A percentile compares a stretch with the other conserved stretches of the same genome.
Evolutionary conservation across 2,113 vertebrate genomes (phyloP).

Genomic region (Callipepla squamata): DNA sequence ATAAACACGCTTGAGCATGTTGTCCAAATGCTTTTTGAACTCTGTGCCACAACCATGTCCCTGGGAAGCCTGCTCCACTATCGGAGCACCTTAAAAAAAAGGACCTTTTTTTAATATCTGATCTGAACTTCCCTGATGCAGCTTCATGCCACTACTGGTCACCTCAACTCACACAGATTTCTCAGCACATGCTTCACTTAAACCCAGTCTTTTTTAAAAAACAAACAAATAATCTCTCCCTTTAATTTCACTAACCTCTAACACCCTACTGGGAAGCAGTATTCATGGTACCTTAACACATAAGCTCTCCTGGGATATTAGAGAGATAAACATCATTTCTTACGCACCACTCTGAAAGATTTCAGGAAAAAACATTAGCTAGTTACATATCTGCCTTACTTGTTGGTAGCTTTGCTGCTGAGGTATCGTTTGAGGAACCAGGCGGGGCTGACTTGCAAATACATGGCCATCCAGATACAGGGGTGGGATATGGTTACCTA

Average conservation of each 20-base stretch:
- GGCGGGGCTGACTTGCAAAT: slow-evolving; percentile 94
- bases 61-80: neutral
- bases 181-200: neutral
- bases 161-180: neutral
- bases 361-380: neutral
- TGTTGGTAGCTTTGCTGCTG: slow-evolving; percentile 98
- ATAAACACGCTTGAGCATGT: neutral
- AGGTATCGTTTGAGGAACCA: slow-evolving; percentile 92
- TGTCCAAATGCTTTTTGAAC: neutral
- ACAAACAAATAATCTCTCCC: neutral
- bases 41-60: neutral
- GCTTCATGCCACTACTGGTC: neutral
- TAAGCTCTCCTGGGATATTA: neutral
- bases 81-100: no score
- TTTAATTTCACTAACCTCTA: neutral
- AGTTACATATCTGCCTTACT: slow-evolving; percentile 70
- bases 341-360: neutral
- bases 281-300: neutral
- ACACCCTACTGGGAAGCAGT: neutral
- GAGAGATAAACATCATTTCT: neutral
- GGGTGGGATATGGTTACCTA: slow-evolving; percentile 94
- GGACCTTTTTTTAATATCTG: neutral
- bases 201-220: neutral
- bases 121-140: neutral
- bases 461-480: slow-evolving; percentile 96